Evolutionary conservation across 2,888 invertebrate genomes (phyloP), one percentile per base, ranked within the genome.

Genomic region (Morpho achilles): DNA sequence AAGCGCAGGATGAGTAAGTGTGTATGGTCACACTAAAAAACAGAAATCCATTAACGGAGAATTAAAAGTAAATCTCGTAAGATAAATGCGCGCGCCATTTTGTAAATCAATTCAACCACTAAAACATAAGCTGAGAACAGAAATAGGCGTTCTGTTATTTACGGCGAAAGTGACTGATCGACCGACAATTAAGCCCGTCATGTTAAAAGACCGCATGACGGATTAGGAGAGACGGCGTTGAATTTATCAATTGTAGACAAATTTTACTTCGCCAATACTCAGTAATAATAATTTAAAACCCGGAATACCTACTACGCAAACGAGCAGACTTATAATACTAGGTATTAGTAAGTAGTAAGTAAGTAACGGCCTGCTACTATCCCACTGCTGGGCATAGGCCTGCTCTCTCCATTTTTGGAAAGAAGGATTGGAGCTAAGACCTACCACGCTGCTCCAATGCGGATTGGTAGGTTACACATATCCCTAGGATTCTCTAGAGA

Each of bases 171-270:
- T 61, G 62, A 64, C 58, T 59, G 62, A 66, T 64, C 56, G 64
- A 44, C 42, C 42, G 32, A 55, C 62, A 58, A 64, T 66, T 62
- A 60, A 56, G 58, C 50, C 53, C 54, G 64, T 64, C 66, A 59
- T 58, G 62, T 59, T 41, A 59, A 64, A 57, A 59, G 61, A 62
- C 64, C 64, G 62, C 64, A 49, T 64, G 66, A 66, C 61, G 50
- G 61, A 66, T 66, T 54, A 59, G 59, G 54, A 55, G 48, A 47
- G 58, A 59, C 45, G 50, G 42, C 56, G 52, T 45, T 50, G 56
- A 57, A 60, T 61, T 61, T 56, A 63, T 63, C 56, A 57, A 62
- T 59, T 42, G 54, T 42, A 42, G 56, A 39, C 53, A 53, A 58
- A 53, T 53, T 59, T 47, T 59, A 53, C 56, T 53, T 46, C 50